Percentiles rank a stretch among this genome's conserved stretches.
Conservation (phyloP, 2,797 vertebrate species). For the Eleutherodactylus coqui region DNA sequence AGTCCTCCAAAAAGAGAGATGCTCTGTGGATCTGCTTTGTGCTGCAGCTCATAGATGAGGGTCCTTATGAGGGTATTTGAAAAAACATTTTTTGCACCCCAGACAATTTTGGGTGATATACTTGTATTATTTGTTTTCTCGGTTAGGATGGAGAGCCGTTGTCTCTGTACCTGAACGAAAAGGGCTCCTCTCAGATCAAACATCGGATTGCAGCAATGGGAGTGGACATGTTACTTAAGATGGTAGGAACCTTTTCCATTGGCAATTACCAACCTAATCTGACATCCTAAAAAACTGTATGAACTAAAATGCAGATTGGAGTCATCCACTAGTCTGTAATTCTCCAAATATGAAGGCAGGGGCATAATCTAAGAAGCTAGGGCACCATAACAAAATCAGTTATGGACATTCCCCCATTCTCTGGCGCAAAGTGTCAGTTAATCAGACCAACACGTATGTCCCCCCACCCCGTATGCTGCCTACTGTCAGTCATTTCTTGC, state of each 20-base stretch:
- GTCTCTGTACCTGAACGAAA: slow-evolving; percentile 81
- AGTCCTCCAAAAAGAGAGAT: background rate
- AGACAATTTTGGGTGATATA: background rate
- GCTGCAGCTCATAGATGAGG: background rate
- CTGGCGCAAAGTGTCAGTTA: too few species aligned
- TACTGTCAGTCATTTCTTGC: too few species aligned
- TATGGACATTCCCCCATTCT: too few species aligned
- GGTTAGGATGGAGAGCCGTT: slow-evolving; percentile 90
- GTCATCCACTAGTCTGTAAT: too few species aligned
- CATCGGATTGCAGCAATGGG: slow-evolving; percentile 89
- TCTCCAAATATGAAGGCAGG: too few species aligned
- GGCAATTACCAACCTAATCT: background rate
- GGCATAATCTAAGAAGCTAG: too few species aligned
- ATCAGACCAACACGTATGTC: too few species aligned
- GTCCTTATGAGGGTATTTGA: background rate
- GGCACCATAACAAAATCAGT: too few species aligned
- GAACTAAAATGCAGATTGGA: too few species aligned
- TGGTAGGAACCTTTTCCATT: slow-evolving; percentile 79
- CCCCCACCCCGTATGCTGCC: too few species aligned
- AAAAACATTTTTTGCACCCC: background rate
- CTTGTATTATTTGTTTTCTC: background rate
- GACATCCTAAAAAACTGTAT: too few species aligned
- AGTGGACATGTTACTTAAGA: slow-evolving; percentile 92
- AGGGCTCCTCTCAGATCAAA: slow-evolving; percentile 79
- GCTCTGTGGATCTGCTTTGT: background rate